Base-by-base conservation (phyloP, 2,113 vertebrate genomes). In the Takifugu flavidus region DNA sequence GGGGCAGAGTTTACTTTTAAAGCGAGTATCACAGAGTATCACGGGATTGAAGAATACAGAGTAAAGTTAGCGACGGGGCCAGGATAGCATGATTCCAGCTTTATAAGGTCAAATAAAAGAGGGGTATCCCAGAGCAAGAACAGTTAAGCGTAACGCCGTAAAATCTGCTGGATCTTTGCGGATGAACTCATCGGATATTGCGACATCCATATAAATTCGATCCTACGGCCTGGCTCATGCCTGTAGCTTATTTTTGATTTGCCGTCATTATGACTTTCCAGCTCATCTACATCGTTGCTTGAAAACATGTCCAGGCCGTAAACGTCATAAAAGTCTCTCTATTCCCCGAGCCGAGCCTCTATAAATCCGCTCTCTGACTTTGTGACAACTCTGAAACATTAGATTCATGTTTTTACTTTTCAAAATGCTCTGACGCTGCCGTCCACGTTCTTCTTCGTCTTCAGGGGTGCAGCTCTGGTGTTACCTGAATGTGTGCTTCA, bases 361-460 rank as follows among this genome's bases (percentile, higher is more conserved):
- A 59, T 56, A 66, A 78, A 78, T 80, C 64, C 59, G 74, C 29
- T 29, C 0, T 29, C 57, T 47, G 31, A 42, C 57, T 60, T 75
- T 49, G 28, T 69, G 70, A 86, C 66, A 79, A 75, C 83, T 76
- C 59, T 81, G 84, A 64, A 78, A 66, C 14, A 59, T 69, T 55
- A 86, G 77, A 72, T 53, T 70, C 56, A 56, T 76, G 74, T 57
- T 72, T 67, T 46, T 54, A 31, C 59, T 74, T 75, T 49, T 62
- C 14, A 45, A 65, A 65, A 71, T 15, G 47, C 34, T 72, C 39
- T 39, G 39, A 13, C 53, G 31, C 59, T 34, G 59, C 15, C 68
- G 15, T 57, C 71, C 25, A 49, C 59, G 43, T 66, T 78, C 31
- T 29, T 43, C 15, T 50, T 59, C 47, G 15, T 57, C 68, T 83